Evolutionary conservation across 2,113 vertebrate genomes (phyloP), one percentile per base, ranked within the genome.

Genomic region (Rhea pennata): DNA sequence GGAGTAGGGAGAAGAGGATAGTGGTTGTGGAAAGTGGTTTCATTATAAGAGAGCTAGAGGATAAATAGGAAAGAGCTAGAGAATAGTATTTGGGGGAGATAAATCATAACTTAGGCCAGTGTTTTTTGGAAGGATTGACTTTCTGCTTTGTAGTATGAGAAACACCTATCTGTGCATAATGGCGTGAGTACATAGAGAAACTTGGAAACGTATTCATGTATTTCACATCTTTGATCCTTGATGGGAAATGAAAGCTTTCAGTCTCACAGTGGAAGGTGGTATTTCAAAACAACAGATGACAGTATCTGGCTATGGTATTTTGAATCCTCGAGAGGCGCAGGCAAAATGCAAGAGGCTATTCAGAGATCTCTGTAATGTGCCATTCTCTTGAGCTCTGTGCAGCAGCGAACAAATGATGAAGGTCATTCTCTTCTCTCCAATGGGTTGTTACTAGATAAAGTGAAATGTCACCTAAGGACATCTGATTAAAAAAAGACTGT

Each of bases 271-370:
- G 95, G 91, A 97, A 96, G 87, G 91, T 23, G 2, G 75, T 92
- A 94, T 96, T 96, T 95, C 95, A 96, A 96, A 97, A 95, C 96
- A 95, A 83, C 93, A 96, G 94, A 95, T 96, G 96, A 96, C 88
- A 51, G 84, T 83, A 93, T 90, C 94, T 91, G 88, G 91, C 56
- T 48, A 29, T 95, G 92, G 83, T 95, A 95, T 97, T 97, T 96
- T 6, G 3, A 96, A 97, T 94, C 94, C 95, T 94, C 92, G 81
- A 92, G 97, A 95, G 92, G 76, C 92, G 88, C 64, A 0, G 27
- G 90, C 36, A 81, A 95, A 96, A 95, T 83, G 69, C 82, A 86
- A 88, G 95, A 88, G 92, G 94, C 93, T 93, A 91, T 96, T 96
- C 78, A 73, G 91, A 91, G 82, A 94, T 74, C 65, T 78, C 33